Base-by-base conservation (phyloP, 2,113 vertebrate species). In the Aleadryas rufinucha region DNA sequence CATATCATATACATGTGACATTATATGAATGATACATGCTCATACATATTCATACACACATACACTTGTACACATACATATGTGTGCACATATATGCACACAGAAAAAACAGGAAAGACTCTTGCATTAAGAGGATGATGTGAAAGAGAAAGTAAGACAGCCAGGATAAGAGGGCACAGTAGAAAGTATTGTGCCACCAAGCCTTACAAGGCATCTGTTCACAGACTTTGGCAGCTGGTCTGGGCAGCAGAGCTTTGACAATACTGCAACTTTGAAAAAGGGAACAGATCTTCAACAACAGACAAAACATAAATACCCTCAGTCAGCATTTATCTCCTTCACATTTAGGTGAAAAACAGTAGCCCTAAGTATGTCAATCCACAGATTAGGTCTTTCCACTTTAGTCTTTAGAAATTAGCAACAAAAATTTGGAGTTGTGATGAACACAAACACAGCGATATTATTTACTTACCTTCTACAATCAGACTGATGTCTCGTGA, bases 401-500 rank as follows among this genome's bases (percentile, higher is more conserved):
- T 45, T 17, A 63, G 13, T 57, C 52, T 63, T 84, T 8, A 50
- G 44, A 71, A 93, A 74, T 9, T 11, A 33, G 31, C 2, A 11
- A 74, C 17, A 63, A 54, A 65, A 64, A 42, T 10, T 16, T 65
- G 15, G 15, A 56, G 42, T 37, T 15, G 5, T 16, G 63, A 74
- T 6, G 23, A 94, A 45, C 17, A 53, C 15, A 74, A 84, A 74
- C 17, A 65, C 16, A 31, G 12, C 39, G 27, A 65, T 71, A 70
- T 59, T 22, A 93, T 83, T 95, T 52, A 98, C 98, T 98, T 89
- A 41, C 59, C 71, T 93, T 66, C 56, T 52, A 99, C 96, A 33
- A 20, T 31, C 41, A 98, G 96, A 2, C 53, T 27, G 28, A 99
- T 84, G 0, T 97, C 98, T 87, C 98, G 97, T 37, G 98, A 98